Evolutionary conservation across 2,888 invertebrate species (phyloP), one percentile per base, ranked within the genome.

Genomic region (Tetragonula carbonaria): DNA sequence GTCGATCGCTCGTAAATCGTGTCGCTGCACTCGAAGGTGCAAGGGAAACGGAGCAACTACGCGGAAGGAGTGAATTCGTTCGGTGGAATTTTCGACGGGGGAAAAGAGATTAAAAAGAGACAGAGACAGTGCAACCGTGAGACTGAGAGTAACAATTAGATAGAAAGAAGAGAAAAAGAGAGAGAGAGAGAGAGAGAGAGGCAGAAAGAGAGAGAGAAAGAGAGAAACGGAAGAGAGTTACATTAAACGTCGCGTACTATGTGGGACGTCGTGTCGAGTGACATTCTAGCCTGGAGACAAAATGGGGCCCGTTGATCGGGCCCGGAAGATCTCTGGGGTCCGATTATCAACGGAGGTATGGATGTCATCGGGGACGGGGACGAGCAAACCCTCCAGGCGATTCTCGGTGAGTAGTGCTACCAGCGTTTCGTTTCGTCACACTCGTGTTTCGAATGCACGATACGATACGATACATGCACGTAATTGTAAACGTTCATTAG

Each of bases 301-400:
- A 91, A 94, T 93, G 94, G 93, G 93, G 92, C 92, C 91, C 92
- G 92, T 87, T 93, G 92, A 93, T 84, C 90, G 90, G 91, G 92
- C 91, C 92, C 92, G 90, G 90, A 91, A 92, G 91, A 90, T 84
- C 87, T 91, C 91, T 90, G 90, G 91, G 92, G 87, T 90, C 90
- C 91, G 92, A 92, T 91, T 90, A 92, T 89, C 89, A 87, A 87
- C 90, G 89, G 91, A 92, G 93, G 93, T 91, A 94, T 94, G 94
- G 94, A 94, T 91, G 94, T 94, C 92, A 94, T 94, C 92, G 94
- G 93, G 90, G 94, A 94, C 91, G 94, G 94, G 87, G 94, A 94
- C 91, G 95, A 95, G 91, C 94, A 94, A 91, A 94, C 95, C 92
- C 94, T 95, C 91, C 95, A 94, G 93, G 95, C 94, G 91, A 95